Evolutionary conservation across 2,797 vertebrate genomes (phyloP), one percentile per base, ranked within the genome.

Genomic region (Loriculus beryllinus): DNA sequence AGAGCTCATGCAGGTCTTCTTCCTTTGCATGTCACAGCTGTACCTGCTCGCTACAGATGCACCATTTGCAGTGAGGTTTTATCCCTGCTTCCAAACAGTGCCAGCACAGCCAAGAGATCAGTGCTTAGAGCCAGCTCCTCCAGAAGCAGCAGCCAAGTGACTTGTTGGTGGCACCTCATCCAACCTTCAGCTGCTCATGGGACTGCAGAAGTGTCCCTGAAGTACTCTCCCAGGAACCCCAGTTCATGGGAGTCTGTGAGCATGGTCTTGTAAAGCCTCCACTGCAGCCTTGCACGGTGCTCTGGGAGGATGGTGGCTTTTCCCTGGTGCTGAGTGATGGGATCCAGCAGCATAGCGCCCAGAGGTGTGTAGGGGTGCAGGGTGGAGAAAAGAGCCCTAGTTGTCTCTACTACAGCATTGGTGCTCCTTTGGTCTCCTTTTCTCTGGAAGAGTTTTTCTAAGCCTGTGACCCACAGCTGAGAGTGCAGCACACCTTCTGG

Each of bases 241-340:
- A 22, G 22, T 19, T 22, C 1, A 0, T 0, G 0, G 51, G 9
- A 81, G 10, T 22, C 0, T 0, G 7, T 28, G 19, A 81, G 17
- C 11, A 21, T 4, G n/a, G 26, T 2, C 31, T 12, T 8, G 31
- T 14, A 57, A 65, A 22, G 9, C 42, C 8, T 5, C 4, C 18
- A 12, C 10, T 19, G 9, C 17, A 62, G 51, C 57, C 49, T 42
- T 47, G 9, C 23, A 42, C 0, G 2, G 5, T 28, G 45, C 25
- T 74, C 51, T 68, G 62, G 42, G 42, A 51, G 47, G 51, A 60
- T 0, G 2, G 33, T 17, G 43, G 40, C 15, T 33, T 92, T 82
- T 62, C 21, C 19, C 37, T 59, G 7, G 6, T 40, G 13, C 63
- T 40, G 62, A 42, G 21, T 5, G 20, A 19, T 21, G 37, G 11